Base-by-base conservation (phyloP, 1,140 invertebrate species). In the Cyphomyrmex costatus region DNA sequence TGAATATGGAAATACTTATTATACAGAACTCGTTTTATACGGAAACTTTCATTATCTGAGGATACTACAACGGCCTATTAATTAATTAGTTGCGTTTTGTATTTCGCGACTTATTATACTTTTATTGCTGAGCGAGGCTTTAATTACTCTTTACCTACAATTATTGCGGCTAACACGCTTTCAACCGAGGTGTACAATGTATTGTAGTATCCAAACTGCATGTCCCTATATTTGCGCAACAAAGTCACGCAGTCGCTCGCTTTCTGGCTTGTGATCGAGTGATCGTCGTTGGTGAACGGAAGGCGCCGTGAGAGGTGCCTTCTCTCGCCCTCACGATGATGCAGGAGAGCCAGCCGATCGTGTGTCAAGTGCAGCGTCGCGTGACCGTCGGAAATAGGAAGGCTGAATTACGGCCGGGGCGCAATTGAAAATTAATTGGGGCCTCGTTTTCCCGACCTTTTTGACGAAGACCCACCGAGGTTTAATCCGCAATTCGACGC, bases 341-440 rank as follows among this genome's bases (percentile, higher is more conserved):
- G 61, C 58, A 70, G 70, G 76, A n/a, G 73, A 65, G 60, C 36
- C 33, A 33, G 49, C 65, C 36, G 86, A 90, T 87, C 76, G 80
- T 82, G 82, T 80, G 86, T 90, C 86, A 82, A 90, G 88, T 82
- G 84, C 58, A 90, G 36, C 76, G 42, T 90, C 82, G 89, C 89
- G 86, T 90, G 89, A 90, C 89, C 58, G 42, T 60, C 86, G 86
- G 86, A 80, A 85, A 88, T 90, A 78, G 80, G 61, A 56, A 63
- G 73, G 73, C 19, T 80, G 61, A 80, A 78, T 87, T 80, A 85
- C 68, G n/a, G 5, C 19, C 49, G 68, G 49, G 42, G 21, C 21
- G 70, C 86, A 89, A 90, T 90, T 87, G 85, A 90, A 90, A 90
- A 89, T 90, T 90, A 90, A 89, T 89, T 73, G 70, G 56, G 46